These are phyloP conservation scores for Brenthis ino DNA, from an alignment of 2,888 invertebrate species.

Conservation along the genomic window DNA sequence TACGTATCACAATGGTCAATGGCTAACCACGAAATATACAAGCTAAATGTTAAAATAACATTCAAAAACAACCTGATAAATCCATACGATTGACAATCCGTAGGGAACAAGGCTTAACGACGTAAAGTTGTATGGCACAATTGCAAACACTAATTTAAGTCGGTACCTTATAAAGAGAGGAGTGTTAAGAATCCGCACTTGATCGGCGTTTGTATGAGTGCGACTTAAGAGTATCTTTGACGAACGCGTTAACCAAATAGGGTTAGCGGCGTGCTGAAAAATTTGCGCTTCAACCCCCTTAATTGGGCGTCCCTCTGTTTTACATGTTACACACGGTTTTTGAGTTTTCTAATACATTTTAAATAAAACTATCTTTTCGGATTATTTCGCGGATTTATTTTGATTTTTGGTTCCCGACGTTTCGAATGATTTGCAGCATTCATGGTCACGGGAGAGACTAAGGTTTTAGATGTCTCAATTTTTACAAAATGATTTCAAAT, in stretches of 20 bases:
- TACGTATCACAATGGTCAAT: conserved; percentile 24
- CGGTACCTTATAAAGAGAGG: conserved; percentile 74
- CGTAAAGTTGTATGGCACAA: conserved; percentile 65
- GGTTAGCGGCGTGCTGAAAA: conserved; percentile 73
- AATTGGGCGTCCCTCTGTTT: conserved; percentile 76
- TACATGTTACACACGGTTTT: conserved; percentile 43
- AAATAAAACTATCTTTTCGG: no score
- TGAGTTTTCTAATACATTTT: background rate
- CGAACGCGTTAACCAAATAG: conserved; percentile 76
- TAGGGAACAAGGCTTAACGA: conserved; percentile 58
- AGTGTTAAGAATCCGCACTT: conserved; percentile 75
- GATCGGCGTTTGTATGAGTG: conserved; percentile 81
- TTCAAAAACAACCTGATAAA: conserved; percentile 60
- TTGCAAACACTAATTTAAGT: conserved; percentile 77
- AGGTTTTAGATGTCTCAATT: no score
- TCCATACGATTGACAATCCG: conserved; percentile 62
- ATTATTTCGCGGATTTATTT: no score
- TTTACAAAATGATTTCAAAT: background rate
- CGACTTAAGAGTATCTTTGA: conserved; percentile 65
- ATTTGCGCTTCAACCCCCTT: conserved; percentile 78
- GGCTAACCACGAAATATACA: conserved; percentile 38
- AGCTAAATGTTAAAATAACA: conserved; percentile 50
- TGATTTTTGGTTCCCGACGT: no score
- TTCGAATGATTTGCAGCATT: no score
- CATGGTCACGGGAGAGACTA: no score